Percentiles rank a stretch among this genome's conserved stretches.
These are phyloP conservation scores for Tringa solitaria DNA, from an alignment of 2,113 vertebrate genomes.

Conservation along the genomic window DNA sequence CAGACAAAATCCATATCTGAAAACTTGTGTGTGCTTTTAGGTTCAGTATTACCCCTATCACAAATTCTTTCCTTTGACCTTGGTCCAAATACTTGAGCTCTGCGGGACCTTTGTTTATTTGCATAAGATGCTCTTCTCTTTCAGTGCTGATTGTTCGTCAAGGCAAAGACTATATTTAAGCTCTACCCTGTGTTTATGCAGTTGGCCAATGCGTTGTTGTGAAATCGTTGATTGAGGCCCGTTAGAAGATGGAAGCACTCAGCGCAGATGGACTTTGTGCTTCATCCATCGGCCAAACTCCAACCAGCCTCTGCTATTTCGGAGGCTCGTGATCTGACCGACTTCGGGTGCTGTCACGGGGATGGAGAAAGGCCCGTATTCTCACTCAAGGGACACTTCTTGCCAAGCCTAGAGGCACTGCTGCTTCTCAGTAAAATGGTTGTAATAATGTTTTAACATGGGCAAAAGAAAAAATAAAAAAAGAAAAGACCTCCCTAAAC, in stretches of 20 bases:
- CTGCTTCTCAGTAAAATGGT: constrained; percentile 42
- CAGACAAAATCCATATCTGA: constrained; percentile 9
- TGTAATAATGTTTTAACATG: constrained; percentile 46
- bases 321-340: not conserved
- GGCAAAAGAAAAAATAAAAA: not conserved
- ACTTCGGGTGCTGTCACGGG: not conserved
- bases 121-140: not conserved
- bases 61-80: not conserved
- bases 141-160: not conserved
- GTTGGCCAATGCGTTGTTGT: not conserved
- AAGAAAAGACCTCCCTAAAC: constrained; percentile 56
- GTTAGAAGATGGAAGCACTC: not conserved
- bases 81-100: not conserved
- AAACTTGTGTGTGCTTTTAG: not conserved
- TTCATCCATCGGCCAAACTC: constrained; percentile 1
- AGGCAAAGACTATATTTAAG: constrained; percentile 3
- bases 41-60: not conserved
- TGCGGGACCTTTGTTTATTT: constrained; percentile 30
- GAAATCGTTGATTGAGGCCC: constrained; percentile 37
- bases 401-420: constrained; percentile 50
- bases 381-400: constrained; percentile 21
- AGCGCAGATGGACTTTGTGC: not conserved
- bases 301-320: constrained; percentile 18
- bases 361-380: constrained; percentile 32
- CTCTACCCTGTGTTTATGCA: constrained; percentile 2